Conservation (phyloP, 2,888 invertebrate species). For the Dioctria rufipes region DNA sequence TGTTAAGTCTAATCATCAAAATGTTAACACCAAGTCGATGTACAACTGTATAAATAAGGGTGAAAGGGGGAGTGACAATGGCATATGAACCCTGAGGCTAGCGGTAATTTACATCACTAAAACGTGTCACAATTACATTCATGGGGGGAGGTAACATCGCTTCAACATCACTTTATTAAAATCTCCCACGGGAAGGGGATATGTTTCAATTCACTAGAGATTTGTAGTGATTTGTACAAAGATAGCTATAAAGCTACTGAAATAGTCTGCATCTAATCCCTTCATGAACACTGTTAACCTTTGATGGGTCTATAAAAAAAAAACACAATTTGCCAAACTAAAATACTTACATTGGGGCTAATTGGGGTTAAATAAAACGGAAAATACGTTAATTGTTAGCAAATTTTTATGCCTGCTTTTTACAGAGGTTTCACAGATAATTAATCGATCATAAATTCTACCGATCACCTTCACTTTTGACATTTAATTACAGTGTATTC, state of each 20-base stretch:
- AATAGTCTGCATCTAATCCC: neutral
- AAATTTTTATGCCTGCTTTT: neutral
- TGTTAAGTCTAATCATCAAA: slow-evolving; percentile 14
- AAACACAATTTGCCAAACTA: slow-evolving; percentile 7
- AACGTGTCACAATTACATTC: slow-evolving; percentile 32
- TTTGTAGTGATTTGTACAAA: slow-evolving; percentile 25
- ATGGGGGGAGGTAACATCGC: slow-evolving; percentile 3
- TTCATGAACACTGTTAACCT: too few relatives aligned
- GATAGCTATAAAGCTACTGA: neutral
- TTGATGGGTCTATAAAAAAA: neutral
- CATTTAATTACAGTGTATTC: too few relatives aligned
- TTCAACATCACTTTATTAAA: slow-evolving; percentile 20
- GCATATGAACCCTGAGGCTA: slow-evolving; percentile 6
- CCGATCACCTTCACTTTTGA: too few relatives aligned
- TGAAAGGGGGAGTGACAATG: slow-evolving; percentile 9
- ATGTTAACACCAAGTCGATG: slow-evolving; percentile 24
- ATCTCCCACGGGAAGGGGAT: slow-evolving; percentile 41
- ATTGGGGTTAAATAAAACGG: neutral
- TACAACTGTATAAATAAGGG: neutral
- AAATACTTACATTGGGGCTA: neutral
- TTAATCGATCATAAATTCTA: too few relatives aligned
- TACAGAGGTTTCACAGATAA: too few relatives aligned
- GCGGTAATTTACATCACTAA: slow-evolving; percentile 38
- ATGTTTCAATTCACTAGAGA: slow-evolving; percentile 26
- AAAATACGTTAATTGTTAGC: neutral